Evolutionary conservation across 2,888 invertebrate genomes (phyloP).

Genomic region (Diaprepes abbreviatus): DNA sequence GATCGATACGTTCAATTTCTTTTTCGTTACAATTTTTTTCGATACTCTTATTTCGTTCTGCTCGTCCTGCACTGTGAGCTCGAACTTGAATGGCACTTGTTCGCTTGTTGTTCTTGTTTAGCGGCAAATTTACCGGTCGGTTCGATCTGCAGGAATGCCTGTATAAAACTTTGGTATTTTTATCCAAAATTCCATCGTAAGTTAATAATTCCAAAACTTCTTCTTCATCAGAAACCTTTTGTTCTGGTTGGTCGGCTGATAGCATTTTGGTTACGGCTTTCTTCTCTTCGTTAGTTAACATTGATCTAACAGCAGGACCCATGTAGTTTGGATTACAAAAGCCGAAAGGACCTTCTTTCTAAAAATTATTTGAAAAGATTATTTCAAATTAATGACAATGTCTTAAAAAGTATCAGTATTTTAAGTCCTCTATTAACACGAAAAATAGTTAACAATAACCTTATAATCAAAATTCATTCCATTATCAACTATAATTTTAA

Average conservation of each 20-base stretch:
- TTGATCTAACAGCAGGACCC: conserved; percentile 71
- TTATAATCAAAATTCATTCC: too few relatives aligned
- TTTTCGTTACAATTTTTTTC: conserved; percentile 24
- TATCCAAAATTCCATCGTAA: conserved; percentile 60
- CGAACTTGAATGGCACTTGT: conserved; percentile 62
- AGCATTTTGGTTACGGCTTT: conserved; percentile 54
- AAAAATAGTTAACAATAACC: too few relatives aligned
- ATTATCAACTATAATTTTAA: too few relatives aligned
- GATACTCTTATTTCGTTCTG: conserved; percentile 54
- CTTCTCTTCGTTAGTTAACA: conserved; percentile 56
- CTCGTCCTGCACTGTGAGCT: conserved; percentile 72
- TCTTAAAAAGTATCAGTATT: too few relatives aligned
- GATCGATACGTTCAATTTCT: conserved; percentile 62
- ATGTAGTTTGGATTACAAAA: conserved; percentile 85
- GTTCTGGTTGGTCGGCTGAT: conserved; percentile 47
- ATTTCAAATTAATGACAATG: too few relatives aligned
- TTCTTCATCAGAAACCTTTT: conserved; percentile 55
- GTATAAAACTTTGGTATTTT: conserved; percentile 64
- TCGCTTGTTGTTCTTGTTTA: conserved; percentile 58
- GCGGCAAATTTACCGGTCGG: conserved; percentile 68
- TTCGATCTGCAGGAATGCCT: conserved; percentile 60
- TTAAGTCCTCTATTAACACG: too few relatives aligned
- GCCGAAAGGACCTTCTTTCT: conserved; percentile 72
- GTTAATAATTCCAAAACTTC: conserved; percentile 63
- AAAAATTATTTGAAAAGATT: background rate